Evolutionary conservation across 2,888 invertebrate genomes (phyloP).

Genomic region (Drosophila pegasa): DNA sequence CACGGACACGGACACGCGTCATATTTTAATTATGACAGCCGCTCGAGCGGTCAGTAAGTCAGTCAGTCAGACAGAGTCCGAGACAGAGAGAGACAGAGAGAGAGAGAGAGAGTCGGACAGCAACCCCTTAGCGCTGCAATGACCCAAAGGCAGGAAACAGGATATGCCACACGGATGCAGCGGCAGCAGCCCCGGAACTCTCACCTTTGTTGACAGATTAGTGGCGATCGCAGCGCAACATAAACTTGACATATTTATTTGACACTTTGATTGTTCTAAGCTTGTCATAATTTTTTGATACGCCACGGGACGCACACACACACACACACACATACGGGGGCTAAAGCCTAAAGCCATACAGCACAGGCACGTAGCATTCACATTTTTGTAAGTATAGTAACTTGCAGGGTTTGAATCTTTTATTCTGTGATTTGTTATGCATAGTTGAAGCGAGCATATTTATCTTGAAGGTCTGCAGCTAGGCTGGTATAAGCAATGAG

Average conservation of each 20-base stretch:
- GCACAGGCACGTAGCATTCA: constrained; percentile 52
- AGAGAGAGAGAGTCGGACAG: neutral
- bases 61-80: constrained; percentile 25
- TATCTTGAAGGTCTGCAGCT: too few species aligned
- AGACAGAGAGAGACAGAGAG: neutral
- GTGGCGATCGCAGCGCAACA: constrained; percentile 57
- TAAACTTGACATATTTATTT: constrained; percentile 80
- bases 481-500: too few species aligned
- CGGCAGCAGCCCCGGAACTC: constrained; percentile 27
- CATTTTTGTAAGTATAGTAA: too few species aligned
- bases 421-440: too few species aligned
- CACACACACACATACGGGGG: neutral
- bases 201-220: constrained; percentile 76
- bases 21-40: constrained; percentile 81
- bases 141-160: constrained; percentile 59
- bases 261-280: constrained; percentile 77
- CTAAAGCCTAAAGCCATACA: constrained; percentile 53
- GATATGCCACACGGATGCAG: constrained; percentile 50
- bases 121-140: constrained; percentile 57
- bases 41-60: constrained; percentile 55
- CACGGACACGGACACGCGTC: constrained; percentile 72
- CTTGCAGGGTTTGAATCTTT: too few species aligned
- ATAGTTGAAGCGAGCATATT: too few species aligned
- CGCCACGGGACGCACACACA: constrained; percentile 16
- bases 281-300: constrained; percentile 61